A percentile compares a stretch with the other conserved stretches of the same genome.
Conservation (phyloP, 2,888 invertebrate species). For the Druceiella hillmani region DNA sequence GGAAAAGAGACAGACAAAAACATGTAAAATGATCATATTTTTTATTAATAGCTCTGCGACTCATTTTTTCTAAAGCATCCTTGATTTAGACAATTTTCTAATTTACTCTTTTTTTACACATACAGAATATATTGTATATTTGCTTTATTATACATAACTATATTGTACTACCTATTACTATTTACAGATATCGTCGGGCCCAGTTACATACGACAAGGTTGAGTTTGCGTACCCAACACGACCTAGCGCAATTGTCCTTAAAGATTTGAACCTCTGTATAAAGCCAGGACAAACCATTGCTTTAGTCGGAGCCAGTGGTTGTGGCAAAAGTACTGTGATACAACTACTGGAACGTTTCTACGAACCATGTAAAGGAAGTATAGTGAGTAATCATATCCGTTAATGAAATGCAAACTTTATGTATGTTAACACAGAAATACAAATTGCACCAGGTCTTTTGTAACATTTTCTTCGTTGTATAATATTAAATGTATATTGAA, state of each 20-base stretch:
- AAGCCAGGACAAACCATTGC: constrained; percentile 56
- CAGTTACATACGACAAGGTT: constrained; percentile 57
- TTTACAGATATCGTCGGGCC: constrained; percentile 42
- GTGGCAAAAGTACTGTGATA: constrained; percentile 73
- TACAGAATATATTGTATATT: too few species aligned
- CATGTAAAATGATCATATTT: too few species aligned
- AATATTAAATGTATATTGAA: too few species aligned
- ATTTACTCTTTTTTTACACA: too few species aligned
- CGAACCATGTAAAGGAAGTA: constrained; percentile 53
- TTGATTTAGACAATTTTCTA: too few species aligned
- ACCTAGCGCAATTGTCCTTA: constrained; percentile 54
- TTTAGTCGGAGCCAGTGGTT: constrained; percentile 64
- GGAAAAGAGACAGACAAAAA: too few species aligned
- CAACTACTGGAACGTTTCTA: constrained; percentile 70
- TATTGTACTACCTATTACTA: constrained; percentile 14
- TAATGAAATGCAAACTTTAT: too few species aligned
- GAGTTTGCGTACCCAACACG: constrained; percentile 65
- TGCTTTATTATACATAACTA: not conserved
- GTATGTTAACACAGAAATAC: too few species aligned
- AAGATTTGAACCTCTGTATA: constrained; percentile 49
- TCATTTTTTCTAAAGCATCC: too few species aligned
- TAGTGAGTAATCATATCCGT: constrained; percentile 37
- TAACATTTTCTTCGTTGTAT: too few species aligned
- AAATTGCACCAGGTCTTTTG: too few species aligned
- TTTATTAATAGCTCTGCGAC: too few species aligned